Evolutionary conservation across 1,140 invertebrate genomes (phyloP).

Genomic region (Hestina assimilis): DNA sequence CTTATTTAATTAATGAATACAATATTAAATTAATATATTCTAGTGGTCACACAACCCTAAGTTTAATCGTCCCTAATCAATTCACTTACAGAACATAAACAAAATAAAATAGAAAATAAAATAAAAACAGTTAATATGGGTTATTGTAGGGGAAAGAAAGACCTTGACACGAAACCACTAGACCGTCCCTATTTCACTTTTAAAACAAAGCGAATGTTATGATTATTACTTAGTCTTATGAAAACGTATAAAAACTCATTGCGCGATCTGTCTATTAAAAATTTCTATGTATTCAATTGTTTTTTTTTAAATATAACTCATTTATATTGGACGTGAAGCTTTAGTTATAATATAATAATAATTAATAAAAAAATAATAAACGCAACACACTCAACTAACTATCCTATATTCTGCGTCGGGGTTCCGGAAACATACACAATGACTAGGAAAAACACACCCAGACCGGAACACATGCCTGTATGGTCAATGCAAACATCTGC

Average conservation of each 20-base stretch:
- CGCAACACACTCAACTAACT: too few relatives aligned
- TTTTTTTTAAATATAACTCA: too few relatives aligned
- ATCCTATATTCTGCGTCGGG: too few relatives aligned
- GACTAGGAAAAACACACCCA: too few relatives aligned
- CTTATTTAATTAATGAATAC: too few relatives aligned
- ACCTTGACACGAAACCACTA: conserved; percentile 44
- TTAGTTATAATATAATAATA: too few relatives aligned
- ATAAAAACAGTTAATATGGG: conserved; percentile 15
- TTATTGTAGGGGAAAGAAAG: conserved; percentile 19
- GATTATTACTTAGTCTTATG: neutral
- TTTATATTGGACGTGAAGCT: too few relatives aligned
- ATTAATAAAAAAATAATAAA: too few relatives aligned
- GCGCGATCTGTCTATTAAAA: neutral
- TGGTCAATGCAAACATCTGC: too few relatives aligned
- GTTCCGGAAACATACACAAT: too few relatives aligned
- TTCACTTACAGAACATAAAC: conserved; percentile 14
- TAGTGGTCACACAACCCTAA: conserved; percentile 5
- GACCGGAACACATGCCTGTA: too few relatives aligned
- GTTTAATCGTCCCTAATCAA: conserved; percentile 11
- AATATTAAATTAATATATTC: neutral
- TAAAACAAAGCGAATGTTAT: conserved; percentile 20
- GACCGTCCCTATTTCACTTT: conserved; percentile 43
- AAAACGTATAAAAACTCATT: neutral
- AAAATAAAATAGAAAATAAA: conserved; percentile 10
- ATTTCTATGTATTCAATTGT: too few relatives aligned